Conservation (phyloP, 2,113 vertebrate genomes). For the Percopsis transmontana region DNA sequence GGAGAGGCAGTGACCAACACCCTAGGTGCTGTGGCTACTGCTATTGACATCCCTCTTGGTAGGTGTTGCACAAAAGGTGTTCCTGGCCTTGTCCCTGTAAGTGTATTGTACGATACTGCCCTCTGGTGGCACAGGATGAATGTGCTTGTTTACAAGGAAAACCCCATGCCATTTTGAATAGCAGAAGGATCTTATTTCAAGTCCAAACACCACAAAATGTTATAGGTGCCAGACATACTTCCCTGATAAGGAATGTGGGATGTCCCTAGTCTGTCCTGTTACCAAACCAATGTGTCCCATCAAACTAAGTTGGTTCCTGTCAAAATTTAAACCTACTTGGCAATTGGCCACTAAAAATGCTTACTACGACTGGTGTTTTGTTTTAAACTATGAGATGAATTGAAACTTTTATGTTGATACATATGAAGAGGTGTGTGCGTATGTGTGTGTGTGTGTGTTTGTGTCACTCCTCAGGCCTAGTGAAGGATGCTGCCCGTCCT, state of each 20-base stretch:
- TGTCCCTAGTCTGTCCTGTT: not conserved
- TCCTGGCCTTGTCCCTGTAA: constrained; percentile 9
- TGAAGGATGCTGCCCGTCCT: constrained; percentile 96
- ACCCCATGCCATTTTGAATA: not conserved
- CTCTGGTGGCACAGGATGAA: constrained; percentile 55
- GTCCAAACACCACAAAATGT: constrained; percentile 27
- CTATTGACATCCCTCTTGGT: constrained; percentile 98
- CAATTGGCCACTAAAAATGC: too few species aligned
- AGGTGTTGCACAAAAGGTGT: constrained; percentile 50
- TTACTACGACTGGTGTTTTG: too few species aligned
- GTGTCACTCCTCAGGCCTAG: constrained; percentile 79
- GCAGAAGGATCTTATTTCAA: constrained; percentile 14
- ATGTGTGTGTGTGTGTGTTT: not conserved
- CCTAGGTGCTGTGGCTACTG: constrained; percentile 92
- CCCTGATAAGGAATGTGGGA: not conserved
- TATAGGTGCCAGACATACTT: constrained; percentile 3
- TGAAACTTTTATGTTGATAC: too few species aligned
- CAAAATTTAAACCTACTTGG: too few species aligned
- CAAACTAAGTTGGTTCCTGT: too few species aligned
- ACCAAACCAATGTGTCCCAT: not conserved
- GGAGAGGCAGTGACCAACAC: constrained; percentile 98
- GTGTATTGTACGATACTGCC: constrained; percentile 19
- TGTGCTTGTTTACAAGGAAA: constrained; percentile 16
- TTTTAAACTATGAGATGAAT: too few species aligned
- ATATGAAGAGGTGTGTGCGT: too few species aligned